These are phyloP conservation scores for Ladona fulva DNA, from an alignment of 1,140 invertebrate species.

Conservation along the genomic window DNA sequence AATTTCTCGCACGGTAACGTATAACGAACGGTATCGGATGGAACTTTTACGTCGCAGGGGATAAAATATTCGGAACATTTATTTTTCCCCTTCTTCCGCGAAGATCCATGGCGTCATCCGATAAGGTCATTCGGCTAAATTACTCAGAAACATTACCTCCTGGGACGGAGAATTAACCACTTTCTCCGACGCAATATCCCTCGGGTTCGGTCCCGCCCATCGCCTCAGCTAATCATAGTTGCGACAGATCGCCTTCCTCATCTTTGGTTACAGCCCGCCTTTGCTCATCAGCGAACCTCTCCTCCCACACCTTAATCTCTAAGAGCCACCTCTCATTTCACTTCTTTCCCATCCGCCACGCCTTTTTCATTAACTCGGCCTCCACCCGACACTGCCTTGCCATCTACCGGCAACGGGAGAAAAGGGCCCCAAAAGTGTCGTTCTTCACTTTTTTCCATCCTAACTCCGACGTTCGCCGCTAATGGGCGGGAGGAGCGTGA, in stretches of 20 bases:
- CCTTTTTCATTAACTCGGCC: not conserved
- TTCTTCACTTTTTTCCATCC: not conserved
- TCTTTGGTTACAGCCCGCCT: not conserved
- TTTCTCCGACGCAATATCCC: not conserved
- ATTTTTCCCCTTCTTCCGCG: not conserved
- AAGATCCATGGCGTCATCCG: not conserved
- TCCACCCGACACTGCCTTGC: not conserved
- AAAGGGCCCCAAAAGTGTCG: not conserved
- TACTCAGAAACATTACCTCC: not conserved
- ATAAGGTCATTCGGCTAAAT: constrained; percentile 1
- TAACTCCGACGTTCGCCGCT: not conserved
- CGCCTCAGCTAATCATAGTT: not conserved
- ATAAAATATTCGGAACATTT: no score
- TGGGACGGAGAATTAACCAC: not conserved
- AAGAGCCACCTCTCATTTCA: not conserved
- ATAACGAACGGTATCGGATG: no score
- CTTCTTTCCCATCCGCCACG: not conserved
- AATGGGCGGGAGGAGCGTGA: not conserved
- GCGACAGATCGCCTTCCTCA: not conserved
- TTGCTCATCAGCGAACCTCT: not conserved
- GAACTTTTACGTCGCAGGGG: no score
- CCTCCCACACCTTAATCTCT: not conserved
- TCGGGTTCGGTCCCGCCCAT: not conserved
- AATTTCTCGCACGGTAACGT: no score
- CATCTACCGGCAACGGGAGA: not conserved